Evolutionary conservation across 2,797 vertebrate genomes (phyloP).

Genomic region (Clarias platycephalus): DNA sequence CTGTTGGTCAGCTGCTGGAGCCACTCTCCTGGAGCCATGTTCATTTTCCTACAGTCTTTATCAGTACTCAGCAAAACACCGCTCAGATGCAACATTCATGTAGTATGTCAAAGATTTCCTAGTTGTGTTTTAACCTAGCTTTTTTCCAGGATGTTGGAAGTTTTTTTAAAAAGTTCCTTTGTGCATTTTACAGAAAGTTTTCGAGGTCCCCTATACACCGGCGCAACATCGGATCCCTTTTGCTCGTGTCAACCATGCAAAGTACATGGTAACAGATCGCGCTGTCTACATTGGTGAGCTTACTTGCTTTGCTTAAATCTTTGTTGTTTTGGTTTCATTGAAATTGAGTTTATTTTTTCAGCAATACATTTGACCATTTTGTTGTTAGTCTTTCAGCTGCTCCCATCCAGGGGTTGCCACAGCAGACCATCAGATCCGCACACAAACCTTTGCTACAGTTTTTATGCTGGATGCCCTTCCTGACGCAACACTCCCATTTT

Average conservation of each 20-base stretch:
- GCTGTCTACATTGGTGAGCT: slow-evolving; percentile 77
- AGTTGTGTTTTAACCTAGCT: neutral
- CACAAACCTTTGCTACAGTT: no score
- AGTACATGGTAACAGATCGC: slow-evolving; percentile 82
- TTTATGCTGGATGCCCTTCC: no score
- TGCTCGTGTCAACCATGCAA: slow-evolving; percentile 79
- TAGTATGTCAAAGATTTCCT: slow-evolving; percentile 62
- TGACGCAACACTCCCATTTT: no score
- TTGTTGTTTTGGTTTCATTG: slow-evolving; percentile 22
- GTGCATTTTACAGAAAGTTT: slow-evolving; percentile 70
- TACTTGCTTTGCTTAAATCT: neutral
- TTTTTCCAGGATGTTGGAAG: neutral
- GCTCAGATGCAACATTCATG: slow-evolving; percentile 67
- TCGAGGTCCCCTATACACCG: slow-evolving; percentile 68
- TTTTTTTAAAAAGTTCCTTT: neutral
- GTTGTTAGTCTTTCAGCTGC: no score
- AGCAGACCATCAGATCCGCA: no score
- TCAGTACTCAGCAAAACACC: slow-evolving; percentile 66
- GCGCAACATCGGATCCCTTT: slow-evolving; percentile 72
- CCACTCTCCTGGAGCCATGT: slow-evolving; percentile 73
- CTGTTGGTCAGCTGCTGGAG: slow-evolving; percentile 80
- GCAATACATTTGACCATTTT: neutral
- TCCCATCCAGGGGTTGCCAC: no score
- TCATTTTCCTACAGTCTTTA: slow-evolving; percentile 78
- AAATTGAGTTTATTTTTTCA: neutral